Conservation (phyloP, 2,113 vertebrate species). For the Cyanoramphus novaezelandiae region DNA sequence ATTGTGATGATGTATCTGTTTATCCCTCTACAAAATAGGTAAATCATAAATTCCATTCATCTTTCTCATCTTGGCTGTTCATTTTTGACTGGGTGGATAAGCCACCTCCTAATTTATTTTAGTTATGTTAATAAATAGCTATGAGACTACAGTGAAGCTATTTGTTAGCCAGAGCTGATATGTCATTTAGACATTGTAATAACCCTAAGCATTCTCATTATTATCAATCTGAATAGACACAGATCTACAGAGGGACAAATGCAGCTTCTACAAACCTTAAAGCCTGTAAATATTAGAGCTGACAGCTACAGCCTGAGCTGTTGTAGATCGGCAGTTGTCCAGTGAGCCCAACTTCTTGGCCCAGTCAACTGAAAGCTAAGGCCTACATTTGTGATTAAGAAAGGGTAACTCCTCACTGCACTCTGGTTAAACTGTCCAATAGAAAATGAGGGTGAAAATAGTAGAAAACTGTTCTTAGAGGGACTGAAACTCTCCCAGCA, state of each 20-base stretch:
- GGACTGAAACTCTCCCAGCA: not conserved
- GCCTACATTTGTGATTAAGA: not conserved
- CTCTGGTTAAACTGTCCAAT: not conserved
- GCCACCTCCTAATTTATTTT: slow-evolving; percentile 42
- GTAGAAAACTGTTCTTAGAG: not conserved
- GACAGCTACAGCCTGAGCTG: not conserved
- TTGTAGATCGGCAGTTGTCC: not conserved
- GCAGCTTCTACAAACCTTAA: not conserved
- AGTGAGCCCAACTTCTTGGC: not conserved
- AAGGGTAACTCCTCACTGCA: not conserved
- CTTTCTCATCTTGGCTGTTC: not conserved
- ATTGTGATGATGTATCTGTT: slow-evolving; percentile 45
- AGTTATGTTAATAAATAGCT: slow-evolving; percentile 48
- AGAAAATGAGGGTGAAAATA: not conserved
- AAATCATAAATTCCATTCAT: slow-evolving; percentile 46
- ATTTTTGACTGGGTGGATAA: not conserved
- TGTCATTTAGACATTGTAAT: slow-evolving; percentile 45
- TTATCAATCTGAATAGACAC: slow-evolving; percentile 11
- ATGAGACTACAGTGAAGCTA: slow-evolving; percentile 17
- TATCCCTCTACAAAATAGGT: slow-evolving; percentile 1
- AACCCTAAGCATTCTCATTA: slow-evolving; percentile 24
- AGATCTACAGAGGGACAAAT: not conserved
- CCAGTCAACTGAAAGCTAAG: not conserved
- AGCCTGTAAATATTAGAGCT: not conserved
- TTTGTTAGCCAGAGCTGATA: slow-evolving; percentile 23